Evolutionary conservation across 2,888 invertebrate species (phyloP).

Genomic region (Drosophila diplacantha): DNA sequence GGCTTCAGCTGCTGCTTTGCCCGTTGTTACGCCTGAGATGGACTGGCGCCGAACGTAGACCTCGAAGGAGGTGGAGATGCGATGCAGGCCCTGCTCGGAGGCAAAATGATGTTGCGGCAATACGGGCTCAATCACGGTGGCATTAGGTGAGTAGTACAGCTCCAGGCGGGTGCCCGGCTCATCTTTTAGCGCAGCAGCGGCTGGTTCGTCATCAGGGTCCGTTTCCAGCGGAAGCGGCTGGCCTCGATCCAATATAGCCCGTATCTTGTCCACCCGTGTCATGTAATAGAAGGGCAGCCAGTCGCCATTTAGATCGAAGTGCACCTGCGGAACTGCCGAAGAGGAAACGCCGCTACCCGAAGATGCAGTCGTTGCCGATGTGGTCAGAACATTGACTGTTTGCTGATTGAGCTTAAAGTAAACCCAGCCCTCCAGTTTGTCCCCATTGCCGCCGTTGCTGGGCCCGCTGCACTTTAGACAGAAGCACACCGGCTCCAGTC

Average conservation of each 20-base stretch:
- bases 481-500: constrained; percentile 75
- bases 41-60: constrained; percentile 77
- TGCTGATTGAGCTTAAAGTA: constrained; percentile 77
- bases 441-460: constrained; percentile 59
- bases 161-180: constrained; percentile 77
- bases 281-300: constrained; percentile 77
- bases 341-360: constrained; percentile 24
- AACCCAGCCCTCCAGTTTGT: constrained; percentile 77
- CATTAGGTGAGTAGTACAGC: constrained; percentile 76
- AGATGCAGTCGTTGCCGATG: constrained; percentile 52
- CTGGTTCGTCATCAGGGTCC: constrained; percentile 66
- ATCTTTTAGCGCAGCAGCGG: constrained; percentile 72
- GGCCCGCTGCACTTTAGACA: constrained; percentile 71
- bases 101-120: constrained; percentile 74
- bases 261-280: constrained; percentile 77
- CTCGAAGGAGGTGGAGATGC: constrained; percentile 77
- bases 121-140: constrained; percentile 70
- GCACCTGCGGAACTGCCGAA: constrained; percentile 44
- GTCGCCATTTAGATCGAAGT: constrained; percentile 67
- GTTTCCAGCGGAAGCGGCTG: constrained; percentile 76
- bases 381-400: constrained; percentile 69
- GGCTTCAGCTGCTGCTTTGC: constrained; percentile 47
- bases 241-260: constrained; percentile 77
- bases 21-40: constrained; percentile 68
- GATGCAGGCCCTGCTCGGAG: constrained; percentile 72